These are phyloP conservation scores for Ormyrus labotus DNA, from an alignment of 2,888 invertebrate species.

Conservation along the genomic window DNA sequence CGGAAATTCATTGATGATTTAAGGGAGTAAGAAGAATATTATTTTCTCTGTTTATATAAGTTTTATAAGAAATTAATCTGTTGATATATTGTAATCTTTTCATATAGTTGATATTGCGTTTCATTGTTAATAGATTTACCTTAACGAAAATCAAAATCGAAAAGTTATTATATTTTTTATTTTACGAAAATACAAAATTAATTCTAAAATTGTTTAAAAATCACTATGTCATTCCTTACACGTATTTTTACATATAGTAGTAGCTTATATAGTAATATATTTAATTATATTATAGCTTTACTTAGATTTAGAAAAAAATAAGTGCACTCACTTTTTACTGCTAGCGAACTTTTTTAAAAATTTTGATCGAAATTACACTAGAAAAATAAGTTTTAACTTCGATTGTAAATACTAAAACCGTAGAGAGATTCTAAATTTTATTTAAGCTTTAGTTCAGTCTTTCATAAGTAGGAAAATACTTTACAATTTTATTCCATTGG, in stretches of 20 bases:
- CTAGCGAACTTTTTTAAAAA: too few species aligned
- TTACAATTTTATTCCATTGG: too few species aligned
- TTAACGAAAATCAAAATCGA: conserved; percentile 5
- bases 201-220: background rate
- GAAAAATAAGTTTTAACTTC: too few species aligned
- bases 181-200: background rate
- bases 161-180: conserved; percentile 34
- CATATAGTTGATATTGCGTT: background rate
- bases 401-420: too few species aligned
- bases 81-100: background rate
- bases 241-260: background rate
- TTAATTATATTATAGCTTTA: background rate
- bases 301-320: background rate
- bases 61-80: too few species aligned
- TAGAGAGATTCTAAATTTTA: too few species aligned
- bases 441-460: too few species aligned
- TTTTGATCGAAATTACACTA: too few species aligned
- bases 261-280: too few species aligned
- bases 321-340: too few species aligned
- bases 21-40: background rate
- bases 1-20: conserved; percentile 6
- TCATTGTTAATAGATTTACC: background rate
- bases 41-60: conserved; percentile 19
- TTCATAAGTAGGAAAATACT: too few species aligned
- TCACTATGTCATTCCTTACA: background rate